phyloP scores from a whole-genome alignment of 2,888 invertebrate species.

The Syritta pipiens region DNA sequence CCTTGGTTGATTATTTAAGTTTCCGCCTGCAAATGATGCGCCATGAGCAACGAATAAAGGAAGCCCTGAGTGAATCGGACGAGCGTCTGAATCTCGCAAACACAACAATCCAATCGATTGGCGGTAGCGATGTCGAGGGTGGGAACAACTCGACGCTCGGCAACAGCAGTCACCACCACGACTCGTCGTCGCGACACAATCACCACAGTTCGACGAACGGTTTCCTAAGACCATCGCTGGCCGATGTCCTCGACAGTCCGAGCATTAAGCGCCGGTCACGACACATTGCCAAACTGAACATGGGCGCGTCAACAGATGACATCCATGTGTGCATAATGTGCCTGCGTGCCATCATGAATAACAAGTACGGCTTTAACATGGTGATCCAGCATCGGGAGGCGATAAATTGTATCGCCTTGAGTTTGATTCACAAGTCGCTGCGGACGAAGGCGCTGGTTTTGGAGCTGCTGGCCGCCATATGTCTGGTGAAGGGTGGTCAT shows the following conservation, averaged over 20 bases:
- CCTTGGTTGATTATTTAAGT: slow-evolving; percentile 97
- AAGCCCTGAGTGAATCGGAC: slow-evolving; percentile 87
- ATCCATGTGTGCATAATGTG: slow-evolving; percentile 99
- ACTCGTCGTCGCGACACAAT: slow-evolving; percentile 72
- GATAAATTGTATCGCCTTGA: slow-evolving; percentile 98
- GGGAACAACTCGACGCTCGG: slow-evolving; percentile 42
- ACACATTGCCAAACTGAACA: slow-evolving; percentile 93
- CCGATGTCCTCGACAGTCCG: slow-evolving; percentile 85
- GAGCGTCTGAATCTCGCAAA: slow-evolving; percentile 83
- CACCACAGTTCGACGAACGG: slow-evolving; percentile 73
- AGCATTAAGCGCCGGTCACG: slow-evolving; percentile 87
- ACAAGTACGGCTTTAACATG: slow-evolving; percentile 99
- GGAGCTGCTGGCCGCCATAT: slow-evolving; percentile 98
- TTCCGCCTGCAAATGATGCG: slow-evolving; percentile 96
- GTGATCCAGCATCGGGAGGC: slow-evolving; percentile 99
- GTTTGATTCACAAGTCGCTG: slow-evolving; percentile 96
- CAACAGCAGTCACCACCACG: slow-evolving; percentile 76
- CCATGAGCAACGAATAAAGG: slow-evolving; percentile 90
- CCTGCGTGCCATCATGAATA: slow-evolving; percentile 99
- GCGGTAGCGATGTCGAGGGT: slow-evolving; percentile 76
- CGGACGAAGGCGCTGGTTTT: slow-evolving; percentile 98
- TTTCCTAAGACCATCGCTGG: slow-evolving; percentile 81
- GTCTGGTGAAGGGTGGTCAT: slow-evolving; percentile 99
- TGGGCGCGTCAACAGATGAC: slow-evolving; percentile 98
- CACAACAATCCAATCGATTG: slow-evolving; percentile 67